phyloP scores from a whole-genome alignment of 2,797 vertebrate genomes.

The Vipera ursinii region DNA sequence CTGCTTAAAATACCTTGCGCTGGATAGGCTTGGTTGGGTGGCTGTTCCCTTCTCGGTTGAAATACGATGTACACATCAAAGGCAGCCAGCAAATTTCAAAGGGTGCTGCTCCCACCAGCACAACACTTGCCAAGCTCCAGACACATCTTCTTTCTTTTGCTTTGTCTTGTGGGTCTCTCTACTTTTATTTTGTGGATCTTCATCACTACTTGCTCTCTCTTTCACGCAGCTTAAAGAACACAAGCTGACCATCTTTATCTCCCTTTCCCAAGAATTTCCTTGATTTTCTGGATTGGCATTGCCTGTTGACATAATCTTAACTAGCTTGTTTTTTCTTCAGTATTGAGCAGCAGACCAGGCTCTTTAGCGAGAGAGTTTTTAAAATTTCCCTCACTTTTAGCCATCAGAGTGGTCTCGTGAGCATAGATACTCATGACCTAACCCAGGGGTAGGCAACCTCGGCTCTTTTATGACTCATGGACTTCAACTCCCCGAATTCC shows the following conservation, averaged over 20 bases:
- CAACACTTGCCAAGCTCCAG: background rate
- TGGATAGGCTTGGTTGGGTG: constrained; percentile 6
- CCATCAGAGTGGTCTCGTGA: background rate
- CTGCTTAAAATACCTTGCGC: constrained; percentile 31
- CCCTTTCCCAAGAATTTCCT: background rate
- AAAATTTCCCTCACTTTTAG: background rate
- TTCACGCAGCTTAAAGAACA: background rate
- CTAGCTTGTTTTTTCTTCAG: background rate
- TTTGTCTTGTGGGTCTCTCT: background rate
- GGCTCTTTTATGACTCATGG: no score
- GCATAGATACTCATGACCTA: background rate
- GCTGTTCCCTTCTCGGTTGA: constrained; percentile 23
- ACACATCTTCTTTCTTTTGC: background rate
- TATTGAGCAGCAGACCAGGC: background rate
- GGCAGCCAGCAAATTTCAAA: constrained; percentile 16
- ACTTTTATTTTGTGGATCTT: background rate
- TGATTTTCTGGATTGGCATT: background rate
- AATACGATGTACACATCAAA: constrained; percentile 14
- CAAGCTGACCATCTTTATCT: no score
- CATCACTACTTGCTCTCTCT: background rate
- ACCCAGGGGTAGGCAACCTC: background rate
- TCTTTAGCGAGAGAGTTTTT: background rate
- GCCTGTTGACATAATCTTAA: background rate
- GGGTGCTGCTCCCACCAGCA: accelerated
- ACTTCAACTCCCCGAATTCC: no score